These are phyloP conservation scores for Cuniculus paca DNA, from an alignment of 2,797 vertebrate genomes.

Conservation along the genomic window DNA sequence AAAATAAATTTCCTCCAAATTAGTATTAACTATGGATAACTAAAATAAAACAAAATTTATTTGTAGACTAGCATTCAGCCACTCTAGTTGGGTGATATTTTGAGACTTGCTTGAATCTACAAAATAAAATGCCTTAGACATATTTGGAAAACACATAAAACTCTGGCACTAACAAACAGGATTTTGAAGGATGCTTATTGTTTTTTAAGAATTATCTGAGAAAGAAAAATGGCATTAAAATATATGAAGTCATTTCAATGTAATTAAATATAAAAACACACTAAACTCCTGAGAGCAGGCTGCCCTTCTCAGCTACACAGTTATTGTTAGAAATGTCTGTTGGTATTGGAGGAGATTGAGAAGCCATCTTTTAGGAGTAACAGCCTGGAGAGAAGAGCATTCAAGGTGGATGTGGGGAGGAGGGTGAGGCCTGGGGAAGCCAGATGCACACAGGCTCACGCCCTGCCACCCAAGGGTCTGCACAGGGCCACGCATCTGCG, in stretches of 20 bases:
- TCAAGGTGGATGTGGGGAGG: background rate
- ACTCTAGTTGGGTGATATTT: background rate
- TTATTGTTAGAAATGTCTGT: background rate
- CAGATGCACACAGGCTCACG: fast-evolving
- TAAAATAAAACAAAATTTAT: background rate
- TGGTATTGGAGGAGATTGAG: background rate
- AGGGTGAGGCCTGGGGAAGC: no score
- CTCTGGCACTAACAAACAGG: background rate
- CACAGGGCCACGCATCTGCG: fast-evolving
- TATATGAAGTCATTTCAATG: background rate
- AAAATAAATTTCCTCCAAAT: background rate
- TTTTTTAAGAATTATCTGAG: background rate
- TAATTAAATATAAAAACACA: background rate
- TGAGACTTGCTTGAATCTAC: background rate
- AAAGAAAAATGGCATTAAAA: background rate
- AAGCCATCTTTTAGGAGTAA: background rate
- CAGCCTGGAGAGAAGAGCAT: background rate
- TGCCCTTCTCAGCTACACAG: no score
- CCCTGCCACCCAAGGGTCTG: fast-evolving
- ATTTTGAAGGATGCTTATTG: background rate
- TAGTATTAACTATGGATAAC: background rate
- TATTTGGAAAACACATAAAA: background rate
- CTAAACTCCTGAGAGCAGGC: background rate
- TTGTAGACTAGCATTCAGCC: background rate
- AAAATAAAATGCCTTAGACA: background rate